Evolutionary conservation across 2,888 invertebrate genomes (phyloP).

Genomic region (Pandemis cinnamomeana): DNA sequence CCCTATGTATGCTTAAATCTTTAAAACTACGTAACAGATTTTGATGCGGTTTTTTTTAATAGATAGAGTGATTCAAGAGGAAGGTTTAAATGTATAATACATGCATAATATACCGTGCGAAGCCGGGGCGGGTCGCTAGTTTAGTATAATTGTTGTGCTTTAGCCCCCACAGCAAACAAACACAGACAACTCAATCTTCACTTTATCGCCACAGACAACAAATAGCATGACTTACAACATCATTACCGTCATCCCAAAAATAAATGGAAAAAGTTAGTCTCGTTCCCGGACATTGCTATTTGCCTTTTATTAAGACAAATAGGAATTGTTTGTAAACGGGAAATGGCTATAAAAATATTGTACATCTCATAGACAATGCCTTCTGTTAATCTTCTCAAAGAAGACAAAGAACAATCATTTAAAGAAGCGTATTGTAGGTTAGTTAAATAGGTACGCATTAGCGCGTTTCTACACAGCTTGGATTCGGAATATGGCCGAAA

Average conservation of each 20-base stretch:
- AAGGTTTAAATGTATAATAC: too few species aligned
- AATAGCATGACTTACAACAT: conserved; percentile 27
- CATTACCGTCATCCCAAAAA: conserved; percentile 38
- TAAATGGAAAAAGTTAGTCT: conserved; percentile 41
- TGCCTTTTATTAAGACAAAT: conserved; percentile 56
- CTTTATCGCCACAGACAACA: conserved; percentile 13
- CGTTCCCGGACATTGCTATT: conserved; percentile 36
- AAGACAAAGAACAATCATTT: conserved; percentile 21
- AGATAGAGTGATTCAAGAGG: too few species aligned
- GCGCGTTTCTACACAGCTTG: too few species aligned
- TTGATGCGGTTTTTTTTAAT: too few species aligned
- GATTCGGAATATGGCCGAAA: too few species aligned
- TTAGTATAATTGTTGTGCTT: too few species aligned
- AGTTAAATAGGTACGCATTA: too few species aligned
- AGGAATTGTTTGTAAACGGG: conserved; percentile 56
- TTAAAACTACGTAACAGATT: too few species aligned
- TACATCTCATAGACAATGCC: conserved; percentile 42
- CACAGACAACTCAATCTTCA: neutral
- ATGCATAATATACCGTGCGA: too few species aligned
- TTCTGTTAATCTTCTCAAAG: conserved; percentile 30
- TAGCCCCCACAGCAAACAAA: neutral
- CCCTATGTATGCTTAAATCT: too few species aligned
- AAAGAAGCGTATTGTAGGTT: neutral
- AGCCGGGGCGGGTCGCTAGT: too few species aligned
- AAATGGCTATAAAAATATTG: conserved; percentile 46